Conservation (phyloP, 2,888 invertebrate genomes). For the Polyommatus icarus region DNA sequence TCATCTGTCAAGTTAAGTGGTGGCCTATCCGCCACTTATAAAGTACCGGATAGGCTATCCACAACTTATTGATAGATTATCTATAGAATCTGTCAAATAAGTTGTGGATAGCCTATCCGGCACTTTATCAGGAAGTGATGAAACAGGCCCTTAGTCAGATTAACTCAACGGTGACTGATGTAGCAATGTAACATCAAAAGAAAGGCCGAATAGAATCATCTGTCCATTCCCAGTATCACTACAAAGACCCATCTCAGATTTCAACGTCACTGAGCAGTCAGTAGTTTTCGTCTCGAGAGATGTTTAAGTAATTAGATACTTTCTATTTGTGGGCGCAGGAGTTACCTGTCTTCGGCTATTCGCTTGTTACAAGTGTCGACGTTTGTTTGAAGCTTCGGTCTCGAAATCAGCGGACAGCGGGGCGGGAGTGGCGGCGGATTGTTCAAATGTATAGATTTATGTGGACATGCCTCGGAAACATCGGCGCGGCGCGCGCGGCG, state of each 20-base stretch:
- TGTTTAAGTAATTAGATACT: not conserved
- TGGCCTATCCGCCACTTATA: too few species aligned
- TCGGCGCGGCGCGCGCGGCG: too few species aligned
- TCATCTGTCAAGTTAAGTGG: too few species aligned
- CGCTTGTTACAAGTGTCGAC: not conserved
- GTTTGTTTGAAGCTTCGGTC: not conserved
- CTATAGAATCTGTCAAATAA: too few species aligned
- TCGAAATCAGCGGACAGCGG: too few species aligned
- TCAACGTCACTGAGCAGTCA: conserved; percentile 24
- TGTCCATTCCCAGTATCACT: conserved; percentile 15
- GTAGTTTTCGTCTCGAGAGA: conserved; percentile 2
- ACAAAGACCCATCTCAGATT: conserved; percentile 15
- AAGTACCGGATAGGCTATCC: too few species aligned
- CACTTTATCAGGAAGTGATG: too few species aligned
- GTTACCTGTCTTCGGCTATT: not conserved
- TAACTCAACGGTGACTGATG: not conserved
- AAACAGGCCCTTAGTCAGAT: not conserved
- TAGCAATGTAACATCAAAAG: not conserved
- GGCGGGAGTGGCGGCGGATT: too few species aligned
- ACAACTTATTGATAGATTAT: too few species aligned
- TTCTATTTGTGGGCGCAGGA: conserved; percentile 3
- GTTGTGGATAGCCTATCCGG: too few species aligned
- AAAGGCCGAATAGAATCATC: not conserved
- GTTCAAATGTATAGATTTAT: too few species aligned
- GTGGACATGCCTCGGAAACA: too few species aligned